Percentiles rank a stretch among this genome's conserved stretches.
These are phyloP conservation scores for Drosophila pseudotalamancana DNA, from an alignment of 2,888 invertebrate species.

Conservation along the genomic window DNA sequence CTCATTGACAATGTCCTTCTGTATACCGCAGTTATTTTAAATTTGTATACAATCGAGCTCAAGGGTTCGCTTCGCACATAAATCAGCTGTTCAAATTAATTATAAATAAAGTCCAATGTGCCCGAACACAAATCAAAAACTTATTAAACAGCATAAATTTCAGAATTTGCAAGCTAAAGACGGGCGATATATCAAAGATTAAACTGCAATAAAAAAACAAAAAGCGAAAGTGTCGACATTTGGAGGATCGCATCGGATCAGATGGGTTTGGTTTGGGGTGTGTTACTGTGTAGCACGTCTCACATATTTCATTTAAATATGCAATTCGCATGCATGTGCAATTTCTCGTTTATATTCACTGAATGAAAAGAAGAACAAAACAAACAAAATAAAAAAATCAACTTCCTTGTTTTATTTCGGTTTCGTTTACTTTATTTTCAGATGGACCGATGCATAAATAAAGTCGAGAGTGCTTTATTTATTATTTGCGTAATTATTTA, in stretches of 20 bases:
- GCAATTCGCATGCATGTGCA: constrained; percentile 67
- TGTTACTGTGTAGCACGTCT: constrained; percentile 48
- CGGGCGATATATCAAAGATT: constrained; percentile 43
- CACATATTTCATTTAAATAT: constrained; percentile 56
- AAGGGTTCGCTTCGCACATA: constrained; percentile 29
- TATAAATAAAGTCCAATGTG: constrained; percentile 32
- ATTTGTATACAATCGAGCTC: neutral
- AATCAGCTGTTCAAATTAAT: constrained; percentile 42
- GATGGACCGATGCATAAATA: constrained; percentile 17
- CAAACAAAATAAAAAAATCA: constrained; percentile 5
- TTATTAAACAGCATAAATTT: constrained; percentile 49
- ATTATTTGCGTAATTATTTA: constrained; percentile 27
- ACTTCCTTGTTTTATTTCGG: constrained; percentile 32
- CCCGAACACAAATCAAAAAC: constrained; percentile 49
- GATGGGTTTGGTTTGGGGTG: constrained; percentile 18
- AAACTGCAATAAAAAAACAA: constrained; percentile 12
- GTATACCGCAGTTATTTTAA: neutral
- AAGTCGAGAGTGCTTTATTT: constrained; percentile 36
- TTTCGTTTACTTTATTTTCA: constrained; percentile 14
- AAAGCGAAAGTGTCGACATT: constrained; percentile 44
- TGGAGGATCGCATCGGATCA: constrained; percentile 28
- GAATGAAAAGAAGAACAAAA: constrained; percentile 1
- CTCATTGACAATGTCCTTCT: too few species aligned
- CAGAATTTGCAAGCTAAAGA: constrained; percentile 26
- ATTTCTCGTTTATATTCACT: constrained; percentile 54